Evolutionary conservation across 1,140 invertebrate genomes (phyloP).

Genomic region (Batillaria attramentaria): DNA sequence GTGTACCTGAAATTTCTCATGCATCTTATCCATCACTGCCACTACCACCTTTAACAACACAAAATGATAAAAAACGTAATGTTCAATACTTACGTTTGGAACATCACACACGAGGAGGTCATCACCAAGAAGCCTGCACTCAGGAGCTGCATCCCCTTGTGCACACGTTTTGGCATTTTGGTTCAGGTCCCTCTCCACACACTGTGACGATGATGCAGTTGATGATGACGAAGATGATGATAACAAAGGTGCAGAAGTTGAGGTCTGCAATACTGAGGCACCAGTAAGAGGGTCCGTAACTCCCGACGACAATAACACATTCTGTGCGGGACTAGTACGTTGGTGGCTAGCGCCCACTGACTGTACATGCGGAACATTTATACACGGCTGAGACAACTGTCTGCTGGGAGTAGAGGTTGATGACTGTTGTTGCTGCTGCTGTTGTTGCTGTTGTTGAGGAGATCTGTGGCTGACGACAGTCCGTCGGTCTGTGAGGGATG

Average conservation of each 20-base stretch:
- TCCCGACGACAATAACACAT: background rate
- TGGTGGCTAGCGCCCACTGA: background rate
- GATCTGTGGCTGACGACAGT: constrained; percentile 24
- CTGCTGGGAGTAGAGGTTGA: constrained; percentile 5
- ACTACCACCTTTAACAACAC: background rate
- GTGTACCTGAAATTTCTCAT: too few species aligned
- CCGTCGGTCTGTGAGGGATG: constrained; percentile 48
- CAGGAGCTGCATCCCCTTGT: background rate
- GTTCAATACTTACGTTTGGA: background rate
- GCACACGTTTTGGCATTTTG: constrained; percentile 17
- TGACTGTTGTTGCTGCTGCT: background rate
- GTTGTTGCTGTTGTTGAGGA: constrained; percentile 30
- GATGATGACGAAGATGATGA: background rate
- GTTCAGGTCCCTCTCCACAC: constrained; percentile 17
- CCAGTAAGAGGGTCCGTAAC: constrained; percentile 22
- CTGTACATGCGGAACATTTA: background rate
- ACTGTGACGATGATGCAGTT: background rate
- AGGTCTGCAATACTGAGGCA: background rate
- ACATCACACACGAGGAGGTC: background rate
- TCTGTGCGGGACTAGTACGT: background rate
- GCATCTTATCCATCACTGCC: background rate
- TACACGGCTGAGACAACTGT: background rate
- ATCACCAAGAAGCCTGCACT: too few species aligned
- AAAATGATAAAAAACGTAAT: background rate
- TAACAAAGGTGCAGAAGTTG: background rate